Percentiles rank a stretch among this genome's conserved stretches.
Conservation (phyloP, 2,888 invertebrate species). For the Hecatera dysodea region DNA sequence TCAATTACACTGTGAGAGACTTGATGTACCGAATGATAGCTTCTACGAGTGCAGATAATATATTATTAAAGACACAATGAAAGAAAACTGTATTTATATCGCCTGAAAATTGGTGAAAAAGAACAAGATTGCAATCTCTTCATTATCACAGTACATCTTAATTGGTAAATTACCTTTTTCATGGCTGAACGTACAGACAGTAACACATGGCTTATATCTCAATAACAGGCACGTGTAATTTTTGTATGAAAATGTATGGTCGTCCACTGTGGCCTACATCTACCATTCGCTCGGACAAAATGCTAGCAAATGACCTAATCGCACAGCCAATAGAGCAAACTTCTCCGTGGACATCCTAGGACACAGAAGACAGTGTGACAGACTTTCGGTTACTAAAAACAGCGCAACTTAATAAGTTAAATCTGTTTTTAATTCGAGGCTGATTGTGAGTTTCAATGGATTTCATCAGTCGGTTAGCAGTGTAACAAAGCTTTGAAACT, state of each 20-base stretch:
- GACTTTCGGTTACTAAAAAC: too few species aligned
- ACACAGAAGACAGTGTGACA: too few species aligned
- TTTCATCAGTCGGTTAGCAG: too few species aligned
- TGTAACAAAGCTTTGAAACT: too few species aligned
- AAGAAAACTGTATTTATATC: background rate
- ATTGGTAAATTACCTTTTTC: background rate
- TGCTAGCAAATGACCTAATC: too few species aligned
- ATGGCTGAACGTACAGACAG: background rate
- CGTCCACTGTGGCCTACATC: too few species aligned
- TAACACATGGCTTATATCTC: background rate
- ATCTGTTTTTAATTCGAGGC: too few species aligned
- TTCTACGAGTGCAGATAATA: background rate
- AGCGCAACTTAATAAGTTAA: too few species aligned
- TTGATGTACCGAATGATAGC: background rate
- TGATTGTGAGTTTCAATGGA: too few species aligned
- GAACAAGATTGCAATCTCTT: background rate
- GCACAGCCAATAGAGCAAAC: too few species aligned
- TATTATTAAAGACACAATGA: background rate
- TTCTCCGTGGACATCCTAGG: too few species aligned
- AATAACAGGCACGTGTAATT: background rate
- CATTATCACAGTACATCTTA: background rate
- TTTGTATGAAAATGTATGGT: background rate
- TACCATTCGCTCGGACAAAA: too few species aligned
- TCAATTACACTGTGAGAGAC: background rate
- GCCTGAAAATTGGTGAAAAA: background rate